Evolutionary conservation across 2,113 vertebrate genomes (phyloP), one percentile per base, ranked within the genome.

Genomic region (Baryphthengus martii): DNA sequence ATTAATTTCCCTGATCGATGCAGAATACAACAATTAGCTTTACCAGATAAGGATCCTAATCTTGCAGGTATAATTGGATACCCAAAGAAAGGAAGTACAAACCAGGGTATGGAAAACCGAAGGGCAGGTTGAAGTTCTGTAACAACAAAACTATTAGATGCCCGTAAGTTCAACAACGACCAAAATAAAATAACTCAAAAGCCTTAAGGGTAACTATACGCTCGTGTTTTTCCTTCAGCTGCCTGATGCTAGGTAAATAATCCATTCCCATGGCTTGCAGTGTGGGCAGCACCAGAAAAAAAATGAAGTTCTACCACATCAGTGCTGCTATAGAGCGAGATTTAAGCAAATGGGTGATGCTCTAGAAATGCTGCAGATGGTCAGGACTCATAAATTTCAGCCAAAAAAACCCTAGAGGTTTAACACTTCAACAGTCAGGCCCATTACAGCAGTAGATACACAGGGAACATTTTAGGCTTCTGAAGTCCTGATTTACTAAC

Each of bases 11-110:
- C 81, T 85, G 89, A 96, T 95, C 63, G 18, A 89, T 96, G 89
- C 0, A 85, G 81, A 94, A 88, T 85, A 58, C 75, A 93, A 90
- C 85, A 96, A 96, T 97, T 96, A 97, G 85, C 82, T 93, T 90
- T 93, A 73, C 87, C 59, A 96, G 95, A 96, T 95, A 96, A 97
- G 88, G 75, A 96, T 96, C 91, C 93, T 93, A 93, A 93, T 96
- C 96, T 94, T 77, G 2, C 62, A 91, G 71, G 74, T 74, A 95
- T 96, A 96, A 94, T 96, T 96, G 95, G 91, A 93, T 82, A 85
- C 55, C 29, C 39, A 76, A 88, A 86, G 74, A 79, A 91, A 89
- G 71, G 28, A 94, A 93, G 55, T 47, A 85, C 50, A 88, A 95
- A 78, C 68, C 31, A 75, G 5, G 42, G 40, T 75, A 37, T 7